Conservation (phyloP, 2,797 vertebrate species). For the Danio albolineatus region DNA sequence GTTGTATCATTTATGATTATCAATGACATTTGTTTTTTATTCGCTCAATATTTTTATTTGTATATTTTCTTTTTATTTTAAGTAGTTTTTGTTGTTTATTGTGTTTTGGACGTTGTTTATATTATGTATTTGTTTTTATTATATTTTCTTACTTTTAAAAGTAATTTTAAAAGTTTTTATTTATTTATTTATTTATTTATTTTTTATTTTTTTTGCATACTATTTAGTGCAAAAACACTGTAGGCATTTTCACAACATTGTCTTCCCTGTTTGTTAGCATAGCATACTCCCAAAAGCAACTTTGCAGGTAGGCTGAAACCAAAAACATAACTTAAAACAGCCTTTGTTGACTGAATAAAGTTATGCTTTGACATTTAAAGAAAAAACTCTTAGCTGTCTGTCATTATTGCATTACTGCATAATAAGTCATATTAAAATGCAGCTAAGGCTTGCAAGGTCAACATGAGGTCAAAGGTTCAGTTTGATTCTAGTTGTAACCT, state of each 20-base stretch:
- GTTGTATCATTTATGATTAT: too few relatives aligned
- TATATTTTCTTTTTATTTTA: too few relatives aligned
- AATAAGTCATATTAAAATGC: not conserved
- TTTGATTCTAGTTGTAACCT: conserved; percentile 54
- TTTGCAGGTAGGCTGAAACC: not conserved
- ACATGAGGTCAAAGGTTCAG: conserved; percentile 68
- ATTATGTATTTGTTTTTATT: too few relatives aligned
- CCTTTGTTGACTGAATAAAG: not conserved
- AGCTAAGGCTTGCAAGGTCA: conserved; percentile 7
- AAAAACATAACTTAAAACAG: not conserved
- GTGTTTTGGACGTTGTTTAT: too few relatives aligned
- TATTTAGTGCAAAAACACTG: not conserved
- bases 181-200: too few relatives aligned
- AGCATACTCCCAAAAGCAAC: not conserved
- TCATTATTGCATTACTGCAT: not conserved
- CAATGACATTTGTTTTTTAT: too few relatives aligned
- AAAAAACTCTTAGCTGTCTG: not conserved
- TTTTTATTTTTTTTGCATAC: not conserved
- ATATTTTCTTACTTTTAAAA: too few relatives aligned
- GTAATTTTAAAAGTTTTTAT: too few relatives aligned
- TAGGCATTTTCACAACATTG: not conserved
- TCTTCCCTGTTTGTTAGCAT: not conserved
- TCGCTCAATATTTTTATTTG: too few relatives aligned
- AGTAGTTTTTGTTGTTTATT: too few relatives aligned
- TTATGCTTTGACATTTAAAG: not conserved